These are phyloP conservation scores for Ptychadena robeensis DNA, from an alignment of 2,797 vertebrate species.

Conservation along the genomic window DNA sequence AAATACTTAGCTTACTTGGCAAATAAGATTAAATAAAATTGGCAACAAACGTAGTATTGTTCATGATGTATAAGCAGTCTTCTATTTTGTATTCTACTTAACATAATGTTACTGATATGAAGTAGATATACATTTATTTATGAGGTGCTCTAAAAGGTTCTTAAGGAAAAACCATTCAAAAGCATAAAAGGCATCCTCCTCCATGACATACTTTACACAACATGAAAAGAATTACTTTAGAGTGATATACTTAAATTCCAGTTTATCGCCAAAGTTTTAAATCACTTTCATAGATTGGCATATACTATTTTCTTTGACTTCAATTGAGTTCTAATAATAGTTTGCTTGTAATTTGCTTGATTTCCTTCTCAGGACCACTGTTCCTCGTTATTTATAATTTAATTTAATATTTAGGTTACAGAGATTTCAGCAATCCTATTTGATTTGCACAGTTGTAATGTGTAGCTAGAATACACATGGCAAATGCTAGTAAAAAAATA, in stretches of 20 bases:
- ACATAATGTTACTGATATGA: conserved; percentile 37
- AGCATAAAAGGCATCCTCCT: neutral
- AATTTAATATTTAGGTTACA: no score
- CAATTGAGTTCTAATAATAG: no score
- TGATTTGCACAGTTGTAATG: no score
- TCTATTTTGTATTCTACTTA: conserved; percentile 40
- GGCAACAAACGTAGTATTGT: conserved; percentile 41
- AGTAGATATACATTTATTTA: conserved; percentile 39
- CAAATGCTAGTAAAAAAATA: no score
- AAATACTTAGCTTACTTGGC: conserved; percentile 46
- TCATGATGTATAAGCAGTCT: conserved; percentile 45
- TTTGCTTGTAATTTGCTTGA: no score
- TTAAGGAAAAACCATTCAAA: neutral
- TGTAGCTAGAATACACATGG: no score
- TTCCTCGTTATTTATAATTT: no score
- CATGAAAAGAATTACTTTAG: neutral
- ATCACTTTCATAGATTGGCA: neutral
- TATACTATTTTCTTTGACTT: no score
- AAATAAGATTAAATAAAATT: conserved; percentile 14
- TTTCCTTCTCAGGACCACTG: no score
- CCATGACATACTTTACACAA: neutral
- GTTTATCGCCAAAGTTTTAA: neutral
- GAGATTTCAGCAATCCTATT: no score
- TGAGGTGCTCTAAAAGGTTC: conserved; percentile 21
- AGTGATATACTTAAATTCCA: neutral